Conservation (phyloP, 2,888 invertebrate species). For the Aporophyla nigra region DNA sequence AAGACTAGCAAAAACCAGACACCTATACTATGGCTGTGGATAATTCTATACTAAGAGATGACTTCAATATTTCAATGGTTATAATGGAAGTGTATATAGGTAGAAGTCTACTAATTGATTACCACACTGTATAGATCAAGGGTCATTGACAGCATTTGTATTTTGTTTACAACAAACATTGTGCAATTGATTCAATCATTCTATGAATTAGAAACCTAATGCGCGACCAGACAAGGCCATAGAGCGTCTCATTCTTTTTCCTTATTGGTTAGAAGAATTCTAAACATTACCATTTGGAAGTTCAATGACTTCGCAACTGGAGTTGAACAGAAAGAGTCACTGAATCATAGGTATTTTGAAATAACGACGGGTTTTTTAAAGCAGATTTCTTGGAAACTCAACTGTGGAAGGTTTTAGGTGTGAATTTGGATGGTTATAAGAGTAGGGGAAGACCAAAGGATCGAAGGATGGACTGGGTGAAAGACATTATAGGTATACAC, state of each 20-base stretch:
- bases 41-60: background rate
- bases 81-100: background rate
- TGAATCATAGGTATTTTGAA: background rate
- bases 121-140: background rate
- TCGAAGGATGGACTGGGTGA: too few species aligned
- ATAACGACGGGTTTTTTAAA: background rate
- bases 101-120: constrained; percentile 16
- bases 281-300: constrained; percentile 17
- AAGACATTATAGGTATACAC: background rate
- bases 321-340: background rate
- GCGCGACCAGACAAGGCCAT: constrained; percentile 20
- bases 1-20: background rate
- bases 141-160: constrained; percentile 40
- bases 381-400: too few species aligned
- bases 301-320: constrained; percentile 43
- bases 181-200: constrained; percentile 24
- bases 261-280: constrained; percentile 30
- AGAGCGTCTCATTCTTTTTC: constrained; percentile 14
- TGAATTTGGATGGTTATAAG: background rate
- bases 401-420: background rate
- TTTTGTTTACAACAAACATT: constrained; percentile 27
- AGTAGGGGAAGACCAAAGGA: background rate
- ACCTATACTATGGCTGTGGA: background rate
- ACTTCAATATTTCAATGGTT: background rate
- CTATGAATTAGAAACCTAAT: constrained; percentile 10